These are phyloP conservation scores for Drosophila insularis DNA, from an alignment of 1,140 invertebrate species.

Conservation along the genomic window DNA sequence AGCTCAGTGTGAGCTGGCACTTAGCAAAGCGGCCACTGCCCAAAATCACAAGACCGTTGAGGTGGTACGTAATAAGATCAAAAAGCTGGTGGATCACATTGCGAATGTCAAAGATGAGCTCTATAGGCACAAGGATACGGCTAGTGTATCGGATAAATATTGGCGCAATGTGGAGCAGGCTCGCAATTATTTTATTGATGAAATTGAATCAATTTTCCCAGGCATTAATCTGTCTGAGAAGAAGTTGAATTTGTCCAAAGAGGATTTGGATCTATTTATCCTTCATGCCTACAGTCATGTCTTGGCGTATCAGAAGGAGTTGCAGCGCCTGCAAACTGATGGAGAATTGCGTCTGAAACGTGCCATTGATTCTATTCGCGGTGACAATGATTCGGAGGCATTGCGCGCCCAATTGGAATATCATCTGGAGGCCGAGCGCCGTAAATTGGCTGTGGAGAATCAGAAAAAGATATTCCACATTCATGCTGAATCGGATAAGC, in stretches of 20 bases:
- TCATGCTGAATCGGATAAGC: constrained; percentile 87
- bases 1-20: constrained; percentile 82
- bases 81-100: constrained; percentile 86
- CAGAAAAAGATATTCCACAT: constrained; percentile 84
- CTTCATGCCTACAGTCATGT: constrained; percentile 87
- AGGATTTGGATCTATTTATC: constrained; percentile 88
- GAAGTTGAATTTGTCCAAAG: constrained; percentile 85
- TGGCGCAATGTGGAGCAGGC: constrained; percentile 88
- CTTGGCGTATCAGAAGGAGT: constrained; percentile 87
- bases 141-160: constrained; percentile 87
- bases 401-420: constrained; percentile 83
- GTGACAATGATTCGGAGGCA: constrained; percentile 79
- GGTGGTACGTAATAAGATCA: constrained; percentile 84
- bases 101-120: constrained; percentile 85
- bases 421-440: constrained; percentile 84
- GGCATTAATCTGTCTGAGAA: constrained; percentile 87
- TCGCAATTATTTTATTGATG: constrained; percentile 87
- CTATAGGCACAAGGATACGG: constrained; percentile 83
- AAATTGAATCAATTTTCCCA: constrained; percentile 89
- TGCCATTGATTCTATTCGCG: constrained; percentile 85
- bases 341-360: constrained; percentile 85
- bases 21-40: constrained; percentile 83
- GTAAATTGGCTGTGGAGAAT: constrained; percentile 84
- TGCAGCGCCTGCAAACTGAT: constrained; percentile 87
- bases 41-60: constrained; percentile 82